phyloP scores from a whole-genome alignment of 2,888 invertebrate species.

The Ophion costatus region DNA sequence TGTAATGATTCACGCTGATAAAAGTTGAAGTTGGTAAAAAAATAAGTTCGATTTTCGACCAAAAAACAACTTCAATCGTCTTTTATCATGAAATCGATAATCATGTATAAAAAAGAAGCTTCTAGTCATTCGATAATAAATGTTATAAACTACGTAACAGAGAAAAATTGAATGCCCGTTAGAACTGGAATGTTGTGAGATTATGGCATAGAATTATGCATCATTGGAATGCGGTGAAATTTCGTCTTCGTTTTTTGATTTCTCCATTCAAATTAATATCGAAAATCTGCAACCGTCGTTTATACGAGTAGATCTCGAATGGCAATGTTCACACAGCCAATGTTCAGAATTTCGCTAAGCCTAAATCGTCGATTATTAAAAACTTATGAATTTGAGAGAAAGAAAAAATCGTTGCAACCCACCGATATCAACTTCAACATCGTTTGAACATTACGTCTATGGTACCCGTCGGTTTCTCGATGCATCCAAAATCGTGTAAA shows the following conservation, averaged over 20 bases:
- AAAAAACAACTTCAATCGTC: too few species aligned
- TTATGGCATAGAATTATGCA: neutral
- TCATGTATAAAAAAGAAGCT: neutral
- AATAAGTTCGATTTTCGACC: too few species aligned
- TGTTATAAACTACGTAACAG: neutral
- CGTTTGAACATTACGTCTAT: too few species aligned
- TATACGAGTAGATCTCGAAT: too few species aligned
- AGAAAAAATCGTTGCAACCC: too few species aligned
- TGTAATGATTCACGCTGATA: too few species aligned
- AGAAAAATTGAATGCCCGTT: neutral
- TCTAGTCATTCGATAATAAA: neutral
- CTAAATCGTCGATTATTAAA: neutral
- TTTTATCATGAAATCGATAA: neutral
- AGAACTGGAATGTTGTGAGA: neutral
- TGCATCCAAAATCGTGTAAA: neutral
- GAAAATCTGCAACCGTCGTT: too few species aligned
- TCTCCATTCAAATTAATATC: neutral
- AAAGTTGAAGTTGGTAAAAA: too few species aligned
- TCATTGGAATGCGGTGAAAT: neutral
- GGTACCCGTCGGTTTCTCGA: neutral
- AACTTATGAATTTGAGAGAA: neutral
- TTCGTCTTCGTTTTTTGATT: neutral
- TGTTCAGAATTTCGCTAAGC: neutral
- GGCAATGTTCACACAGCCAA: neutral
- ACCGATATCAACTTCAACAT: too few species aligned